phyloP scores from a whole-genome alignment of 1,140 invertebrate genomes.

The Glomeris maerens region DNA sequence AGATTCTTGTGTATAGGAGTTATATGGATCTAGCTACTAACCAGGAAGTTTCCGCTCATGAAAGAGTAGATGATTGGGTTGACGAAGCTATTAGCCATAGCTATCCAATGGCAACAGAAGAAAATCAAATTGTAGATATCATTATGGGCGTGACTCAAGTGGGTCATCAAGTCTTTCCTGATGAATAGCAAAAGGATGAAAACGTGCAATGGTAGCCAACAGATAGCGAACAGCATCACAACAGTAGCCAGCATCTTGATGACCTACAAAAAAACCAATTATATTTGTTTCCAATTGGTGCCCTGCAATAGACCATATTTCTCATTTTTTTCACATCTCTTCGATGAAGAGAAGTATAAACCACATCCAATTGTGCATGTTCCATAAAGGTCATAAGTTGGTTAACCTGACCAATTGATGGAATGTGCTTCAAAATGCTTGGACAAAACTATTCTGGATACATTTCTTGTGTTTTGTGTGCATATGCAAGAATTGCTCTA shows the following conservation, averaged over 20 bases:
- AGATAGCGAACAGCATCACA: slow-evolving; percentile 38
- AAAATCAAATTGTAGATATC: slow-evolving; percentile 29
- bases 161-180: slow-evolving; percentile 15
- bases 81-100: slow-evolving; percentile 59
- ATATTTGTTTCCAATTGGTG: neutral
- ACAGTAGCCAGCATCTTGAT: slow-evolving; percentile 42
- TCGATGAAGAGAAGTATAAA: slow-evolving; percentile 2
- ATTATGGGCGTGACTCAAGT: slow-evolving; percentile 22
- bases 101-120: slow-evolving; percentile 38
- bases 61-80: slow-evolving; percentile 80
- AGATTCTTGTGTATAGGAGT: too few species aligned
- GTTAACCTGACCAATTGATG: too few species aligned
- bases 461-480: too few species aligned
- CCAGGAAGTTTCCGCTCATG: slow-evolving; percentile 70
- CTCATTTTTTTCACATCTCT: slow-evolving; percentile 4
- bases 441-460: too few species aligned
- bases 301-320: neutral
- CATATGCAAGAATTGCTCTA: too few species aligned
- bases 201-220: slow-evolving; percentile 39
- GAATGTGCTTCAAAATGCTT: too few species aligned
- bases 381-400: too few species aligned
- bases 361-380: too few species aligned
- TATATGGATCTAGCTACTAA: too few species aligned
- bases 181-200: slow-evolving; percentile 29
- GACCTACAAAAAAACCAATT: slow-evolving; percentile 27